These are phyloP conservation scores for Teinopalpus imperialis DNA, from an alignment of 2,888 invertebrate genomes.

Conservation along the genomic window DNA sequence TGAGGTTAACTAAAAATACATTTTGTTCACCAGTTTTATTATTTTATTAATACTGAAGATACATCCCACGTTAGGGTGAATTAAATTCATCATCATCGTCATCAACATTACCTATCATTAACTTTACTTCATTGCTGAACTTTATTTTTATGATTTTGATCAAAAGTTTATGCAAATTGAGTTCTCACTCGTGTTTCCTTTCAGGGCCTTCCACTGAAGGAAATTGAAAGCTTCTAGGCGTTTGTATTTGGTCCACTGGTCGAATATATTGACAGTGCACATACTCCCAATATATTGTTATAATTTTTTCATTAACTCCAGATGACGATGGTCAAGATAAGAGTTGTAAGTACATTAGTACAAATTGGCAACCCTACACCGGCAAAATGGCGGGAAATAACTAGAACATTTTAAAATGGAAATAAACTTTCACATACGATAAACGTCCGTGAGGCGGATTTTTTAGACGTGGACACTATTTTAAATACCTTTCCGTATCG, in stretches of 20 bases:
- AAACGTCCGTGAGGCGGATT: conserved; percentile 12
- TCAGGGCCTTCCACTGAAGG: neutral
- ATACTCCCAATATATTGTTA: no score
- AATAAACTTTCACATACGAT: conserved; percentile 23
- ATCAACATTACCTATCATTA: no score
- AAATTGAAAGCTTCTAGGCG: neutral
- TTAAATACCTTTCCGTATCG: conserved; percentile 15
- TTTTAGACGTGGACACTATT: conserved; percentile 16
- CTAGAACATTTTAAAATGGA: conserved; percentile 22
- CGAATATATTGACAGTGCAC: neutral
- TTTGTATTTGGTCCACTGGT: conserved; percentile 11
- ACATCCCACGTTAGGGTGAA: no score
- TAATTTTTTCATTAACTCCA: no score
- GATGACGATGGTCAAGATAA: no score
- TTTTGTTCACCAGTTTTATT: no score
- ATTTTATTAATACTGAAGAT: no score
- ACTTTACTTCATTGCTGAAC: no score
- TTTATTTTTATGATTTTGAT: no score
- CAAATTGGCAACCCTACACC: conserved; percentile 10
- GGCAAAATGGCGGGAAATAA: conserved; percentile 18
- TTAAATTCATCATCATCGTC: no score
- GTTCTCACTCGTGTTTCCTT: conserved; percentile 12
- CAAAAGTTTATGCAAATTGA: conserved; percentile 22
- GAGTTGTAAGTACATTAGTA: no score
- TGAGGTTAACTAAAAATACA: no score